Conservation (phyloP, 2,888 invertebrate genomes). For the Thymelicus sylvestris region DNA sequence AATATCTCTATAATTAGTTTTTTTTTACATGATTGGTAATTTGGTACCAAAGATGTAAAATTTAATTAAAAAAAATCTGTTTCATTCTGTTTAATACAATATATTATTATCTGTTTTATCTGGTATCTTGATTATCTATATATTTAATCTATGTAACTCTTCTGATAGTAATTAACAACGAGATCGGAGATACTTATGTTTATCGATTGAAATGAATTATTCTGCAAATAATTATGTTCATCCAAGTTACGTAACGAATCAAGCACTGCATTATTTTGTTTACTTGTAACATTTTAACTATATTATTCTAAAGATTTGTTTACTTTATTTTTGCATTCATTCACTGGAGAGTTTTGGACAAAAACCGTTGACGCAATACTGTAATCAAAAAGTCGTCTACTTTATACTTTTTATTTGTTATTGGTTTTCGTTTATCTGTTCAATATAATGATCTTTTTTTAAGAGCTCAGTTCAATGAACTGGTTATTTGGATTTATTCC, state of each 20-base stretch:
- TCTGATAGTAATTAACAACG: too few relatives aligned
- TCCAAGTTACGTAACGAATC: not conserved
- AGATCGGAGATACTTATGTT: too few relatives aligned
- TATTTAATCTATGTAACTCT: too few relatives aligned
- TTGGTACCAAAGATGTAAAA: too few relatives aligned
- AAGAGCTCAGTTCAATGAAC: conserved; percentile 1
- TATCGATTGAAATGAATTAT: too few relatives aligned
- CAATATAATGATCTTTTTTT: not conserved
- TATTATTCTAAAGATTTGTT: conserved; percentile 1
- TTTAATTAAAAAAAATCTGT: too few relatives aligned
- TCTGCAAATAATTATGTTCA: too few relatives aligned
- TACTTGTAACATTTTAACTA: not conserved
- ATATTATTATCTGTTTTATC: too few relatives aligned
- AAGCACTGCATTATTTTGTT: not conserved
- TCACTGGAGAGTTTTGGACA: conserved; percentile 10
- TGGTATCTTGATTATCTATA: too few relatives aligned
- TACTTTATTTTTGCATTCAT: conserved; percentile 20
- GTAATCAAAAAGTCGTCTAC: conserved; percentile 12
- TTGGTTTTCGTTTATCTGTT: conserved; percentile 8
- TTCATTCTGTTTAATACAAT: too few relatives aligned
- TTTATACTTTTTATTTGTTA: not conserved
- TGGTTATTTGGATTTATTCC: not conserved
- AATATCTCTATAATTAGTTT: too few relatives aligned
- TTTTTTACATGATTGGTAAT: too few relatives aligned
- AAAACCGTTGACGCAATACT: conserved; percentile 22